These are phyloP conservation scores for Aphelinus certus DNA, from an alignment of 1,140 invertebrate genomes.

Conservation along the genomic window DNA sequence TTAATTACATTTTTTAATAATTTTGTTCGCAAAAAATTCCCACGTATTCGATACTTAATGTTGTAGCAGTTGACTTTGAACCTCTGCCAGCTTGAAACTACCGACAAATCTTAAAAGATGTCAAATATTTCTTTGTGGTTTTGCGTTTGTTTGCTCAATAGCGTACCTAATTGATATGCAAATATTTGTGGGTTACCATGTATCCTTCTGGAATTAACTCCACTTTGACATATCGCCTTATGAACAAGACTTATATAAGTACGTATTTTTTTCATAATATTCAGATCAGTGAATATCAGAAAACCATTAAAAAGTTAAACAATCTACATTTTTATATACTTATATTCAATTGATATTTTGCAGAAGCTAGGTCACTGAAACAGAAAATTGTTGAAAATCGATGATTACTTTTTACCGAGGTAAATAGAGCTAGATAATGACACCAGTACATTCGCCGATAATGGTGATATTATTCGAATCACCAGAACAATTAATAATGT, in stretches of 20 bases:
- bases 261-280: not conserved
- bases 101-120: constrained; percentile 60
- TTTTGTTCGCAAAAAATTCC: no score
- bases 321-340: not conserved
- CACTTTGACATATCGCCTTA: constrained; percentile 10
- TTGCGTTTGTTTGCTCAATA: constrained; percentile 59
- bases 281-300: not conserved
- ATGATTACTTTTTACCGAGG: not conserved
- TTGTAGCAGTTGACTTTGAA: constrained; percentile 4
- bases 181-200: constrained; percentile 41
- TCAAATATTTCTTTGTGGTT: constrained; percentile 58
- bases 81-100: constrained; percentile 31
- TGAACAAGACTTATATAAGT: constrained; percentile 6
- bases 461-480: constrained; percentile 59
- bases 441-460: constrained; percentile 55
- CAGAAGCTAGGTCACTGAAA: no score
- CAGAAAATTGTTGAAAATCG: not conserved
- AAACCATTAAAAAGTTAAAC: not conserved
- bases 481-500: constrained; percentile 59
- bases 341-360: not conserved
- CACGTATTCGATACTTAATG: not conserved
- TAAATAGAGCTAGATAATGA: constrained; percentile 16
- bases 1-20: no score
- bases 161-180: not conserved
- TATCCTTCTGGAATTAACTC: not conserved